Evolutionary conservation across 2,797 vertebrate species (phyloP), one percentile per base, ranked within the genome.

Genomic region (Alosa sapidissima): DNA sequence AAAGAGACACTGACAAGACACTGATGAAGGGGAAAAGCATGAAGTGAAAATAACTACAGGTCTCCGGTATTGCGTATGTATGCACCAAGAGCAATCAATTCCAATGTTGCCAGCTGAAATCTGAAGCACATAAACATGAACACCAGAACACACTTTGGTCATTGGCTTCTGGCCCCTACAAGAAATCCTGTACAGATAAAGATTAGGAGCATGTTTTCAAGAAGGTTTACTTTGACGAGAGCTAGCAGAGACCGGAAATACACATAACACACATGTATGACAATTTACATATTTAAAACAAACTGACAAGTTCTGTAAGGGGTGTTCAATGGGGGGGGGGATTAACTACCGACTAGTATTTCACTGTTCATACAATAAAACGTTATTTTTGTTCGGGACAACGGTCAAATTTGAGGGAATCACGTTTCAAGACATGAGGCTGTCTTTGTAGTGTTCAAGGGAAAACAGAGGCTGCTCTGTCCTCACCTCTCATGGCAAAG

Each of bases 381-480:
- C 14, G 58, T 60, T 60, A 24, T 62, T 45, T 45, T 78, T 41
- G 36, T 33, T 13, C 21, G 7, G 2, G 8, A 65, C 62, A 65
- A 65, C 72, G 41, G 72, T 47, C 6, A 78, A 78, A 78, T 78
- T 78, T 78, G 72, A 45, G 41, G 47, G 72, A 41, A 78, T 78
- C 72, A 47, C 72, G 41, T 78, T 78, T 78, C 72, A 78, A 41
- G 41, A 19, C 16, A 78, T 78, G 72, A 78, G 41, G 14, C 72
- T 47, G 72, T 47, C 72, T 78, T 78, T 78, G 72, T 78, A 78
- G 41, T 21, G 41, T 78, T 78, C 72, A 47, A 21, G 72, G 65
- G 41, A 19, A 75, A 78, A 78, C 72, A 78, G 72, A 78, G 41
- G 14, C 19, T 78, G 72, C 72, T 78, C 72, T 78, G 72, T 78